A percentile compares a stretch with the other conserved stretches of the same genome.
These are phyloP conservation scores for Noctua comes DNA, from an alignment of 2,888 invertebrate genomes.

Conservation along the genomic window DNA sequence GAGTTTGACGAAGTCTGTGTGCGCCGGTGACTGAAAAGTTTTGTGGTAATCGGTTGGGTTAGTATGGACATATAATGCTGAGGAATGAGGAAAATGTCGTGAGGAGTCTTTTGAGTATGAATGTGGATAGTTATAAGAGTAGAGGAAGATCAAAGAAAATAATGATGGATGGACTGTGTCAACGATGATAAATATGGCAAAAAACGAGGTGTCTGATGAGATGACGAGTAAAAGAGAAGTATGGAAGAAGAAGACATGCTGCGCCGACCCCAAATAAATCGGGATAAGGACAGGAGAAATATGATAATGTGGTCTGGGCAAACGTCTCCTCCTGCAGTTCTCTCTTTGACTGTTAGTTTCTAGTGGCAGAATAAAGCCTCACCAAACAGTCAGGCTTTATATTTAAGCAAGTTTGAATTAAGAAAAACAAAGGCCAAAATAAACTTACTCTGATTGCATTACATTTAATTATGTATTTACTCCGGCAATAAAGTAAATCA, in stretches of 20 bases:
- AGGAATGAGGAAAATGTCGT: neutral
- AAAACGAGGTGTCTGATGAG: neutral
- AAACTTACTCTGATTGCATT: neutral
- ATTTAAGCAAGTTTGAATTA: neutral
- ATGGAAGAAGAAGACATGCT: neutral
- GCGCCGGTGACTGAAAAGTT: neutral
- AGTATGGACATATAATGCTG: neutral
- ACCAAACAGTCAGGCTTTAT: too few species aligned
- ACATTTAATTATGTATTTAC: constrained; percentile 2
- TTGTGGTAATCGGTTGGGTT: neutral
- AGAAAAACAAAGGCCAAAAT: neutral
- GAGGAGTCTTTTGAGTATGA: neutral
- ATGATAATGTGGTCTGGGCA: neutral
- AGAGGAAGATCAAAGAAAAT: neutral
- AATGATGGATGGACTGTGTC: neutral
- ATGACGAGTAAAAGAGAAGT: neutral
- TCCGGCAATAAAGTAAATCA: constrained; percentile 8
- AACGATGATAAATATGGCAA: neutral
- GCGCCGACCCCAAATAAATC: neutral
- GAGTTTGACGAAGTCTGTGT: neutral
- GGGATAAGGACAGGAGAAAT: neutral
- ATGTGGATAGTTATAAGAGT: neutral
- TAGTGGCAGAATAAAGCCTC: neutral
- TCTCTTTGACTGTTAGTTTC: neutral
- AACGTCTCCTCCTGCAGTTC: neutral